Evolutionary conservation across 2,113 vertebrate genomes (phyloP), one percentile per base, ranked within the genome.

Genomic region (Tauraco erythrolophus): DNA sequence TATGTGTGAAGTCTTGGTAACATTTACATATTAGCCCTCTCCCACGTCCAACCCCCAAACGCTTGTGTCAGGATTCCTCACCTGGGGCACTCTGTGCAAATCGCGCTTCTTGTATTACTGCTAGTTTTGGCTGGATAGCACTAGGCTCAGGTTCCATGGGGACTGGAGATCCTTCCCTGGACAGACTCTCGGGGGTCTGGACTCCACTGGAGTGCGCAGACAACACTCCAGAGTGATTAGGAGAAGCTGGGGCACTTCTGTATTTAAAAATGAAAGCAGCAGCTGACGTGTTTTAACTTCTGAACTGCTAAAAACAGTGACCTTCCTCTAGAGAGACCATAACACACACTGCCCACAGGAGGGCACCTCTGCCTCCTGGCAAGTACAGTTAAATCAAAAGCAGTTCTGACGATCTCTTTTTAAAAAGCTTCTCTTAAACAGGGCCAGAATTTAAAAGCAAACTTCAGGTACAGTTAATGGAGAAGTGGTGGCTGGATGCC

Each of bases 171-270:
- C 99, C 99, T 98, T 99, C 99, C 96, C 99, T 98, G 19, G 99
- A 99, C 92, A 99, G 97, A 93, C 99, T 99, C 97, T 99, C 99
- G 5, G 99, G 99, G 82, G 99, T 99, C 98, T 99, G 99, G 79
- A 99, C 99, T 8, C 99, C 99, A 35, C 99, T 99, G 81, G 99
- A 99, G 97, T 99, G 99, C 2, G 99, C 99, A 19, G 99, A 99
- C 92, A 99, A 97, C 61, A 98, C 99, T 95, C 99, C 99, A 7
- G 99, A 98, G 92, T 99, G 99, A 97, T 99, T 99, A 81, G 99
- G 99, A 96, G 99, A 99, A 25, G 99, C 99, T 14, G 99, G 99
- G 76, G 99, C 99, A 89, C 99, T 99, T 98, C 99, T 99, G 98
- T 2, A 92, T 93, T 89, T 75, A 95, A 72, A 96, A 95, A 96